Conservation (phyloP, 2,113 vertebrate species). For the Percopsis transmontana region DNA sequence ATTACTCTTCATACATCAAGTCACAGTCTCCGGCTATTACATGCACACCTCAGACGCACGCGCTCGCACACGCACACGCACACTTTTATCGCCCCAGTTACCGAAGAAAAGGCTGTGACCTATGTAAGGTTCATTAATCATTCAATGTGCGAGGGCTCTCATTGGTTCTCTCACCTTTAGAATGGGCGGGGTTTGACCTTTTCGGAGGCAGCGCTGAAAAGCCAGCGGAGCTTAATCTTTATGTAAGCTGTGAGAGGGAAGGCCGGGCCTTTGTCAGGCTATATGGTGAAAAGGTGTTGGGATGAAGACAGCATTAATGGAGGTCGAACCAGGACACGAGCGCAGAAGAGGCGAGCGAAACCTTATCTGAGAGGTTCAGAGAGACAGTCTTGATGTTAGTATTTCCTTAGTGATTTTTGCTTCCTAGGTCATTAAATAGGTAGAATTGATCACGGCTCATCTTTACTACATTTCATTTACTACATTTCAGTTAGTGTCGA, state of each 20-base stretch:
- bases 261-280: too few species aligned
- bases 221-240: background rate
- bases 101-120: constrained; percentile 61
- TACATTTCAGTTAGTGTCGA: too few species aligned
- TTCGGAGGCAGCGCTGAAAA: constrained; percentile 16
- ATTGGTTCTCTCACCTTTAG: constrained; percentile 54
- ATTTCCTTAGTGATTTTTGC: too few species aligned
- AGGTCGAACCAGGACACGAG: too few species aligned
- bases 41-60: constrained; percentile 32
- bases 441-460: too few species aligned
- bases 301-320: too few species aligned
- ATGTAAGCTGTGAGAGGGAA: background rate
- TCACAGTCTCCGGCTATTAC: constrained; percentile 38
- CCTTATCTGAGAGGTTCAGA: too few species aligned
- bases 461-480: too few species aligned
- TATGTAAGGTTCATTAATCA: constrained; percentile 61
- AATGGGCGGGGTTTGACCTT: constrained; percentile 60
- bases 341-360: too few species aligned
- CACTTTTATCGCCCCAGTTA: constrained; percentile 47
- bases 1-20: constrained; percentile 62
- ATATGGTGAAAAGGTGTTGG: too few species aligned
- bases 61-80: background rate
- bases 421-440: too few species aligned
- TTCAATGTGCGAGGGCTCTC: constrained; percentile 26
- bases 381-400: too few species aligned